Evolutionary conservation across 2,888 invertebrate genomes (phyloP), one percentile per base, ranked within the genome.

Genomic region (Pycnomerus fuliginosus): DNA sequence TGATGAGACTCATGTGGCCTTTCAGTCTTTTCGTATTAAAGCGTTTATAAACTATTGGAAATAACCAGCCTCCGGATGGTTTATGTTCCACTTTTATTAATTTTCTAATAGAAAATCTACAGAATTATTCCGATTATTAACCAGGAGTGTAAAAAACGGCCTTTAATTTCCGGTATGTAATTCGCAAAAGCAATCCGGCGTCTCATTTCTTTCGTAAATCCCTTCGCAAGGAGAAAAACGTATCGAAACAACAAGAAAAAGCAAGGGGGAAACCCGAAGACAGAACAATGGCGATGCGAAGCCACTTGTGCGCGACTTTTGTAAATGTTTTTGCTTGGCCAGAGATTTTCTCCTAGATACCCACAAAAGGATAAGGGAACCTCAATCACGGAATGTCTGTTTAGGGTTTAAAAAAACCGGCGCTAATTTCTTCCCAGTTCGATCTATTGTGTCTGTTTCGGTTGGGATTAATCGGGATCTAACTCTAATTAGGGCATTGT

Each of bases 301-400:
- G 46, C 50, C 45, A 50, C 50, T 50, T 46, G 39, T 46, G 50
- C 38, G 46, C 32, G 50, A 50, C 46, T 46, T 45, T 50, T 46
- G 43, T 43, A 43, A 40, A 46, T 43, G 43, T 50, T 50, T 50
- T 46, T 46, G 40, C 32, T 16, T 25, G 22, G 24, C 24, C 33
- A 10, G 41, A 41, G 34, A 41, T 41, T 41, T 41, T 23, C 28
- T 34, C 16, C 8, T 14, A 28, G 41, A 34, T 29, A 10, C 27
- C 11, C 27, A 10, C 27, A 27, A 29, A 22, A 34, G 13, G 10
- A 40, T 25, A 29, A 33, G 22, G 34, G 15, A 11, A 32, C 33
- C 40, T 32, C 40, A 31, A 40, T 34, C 34, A 28, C 25, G 32
- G 16, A 28, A n/a, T n/a, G n/a, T n/a, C n/a, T n/a, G n/a, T n/a